These are phyloP conservation scores for Phrynocephalus vlangalii DNA, from an alignment of 2,797 vertebrate genomes.

Conservation along the genomic window DNA sequence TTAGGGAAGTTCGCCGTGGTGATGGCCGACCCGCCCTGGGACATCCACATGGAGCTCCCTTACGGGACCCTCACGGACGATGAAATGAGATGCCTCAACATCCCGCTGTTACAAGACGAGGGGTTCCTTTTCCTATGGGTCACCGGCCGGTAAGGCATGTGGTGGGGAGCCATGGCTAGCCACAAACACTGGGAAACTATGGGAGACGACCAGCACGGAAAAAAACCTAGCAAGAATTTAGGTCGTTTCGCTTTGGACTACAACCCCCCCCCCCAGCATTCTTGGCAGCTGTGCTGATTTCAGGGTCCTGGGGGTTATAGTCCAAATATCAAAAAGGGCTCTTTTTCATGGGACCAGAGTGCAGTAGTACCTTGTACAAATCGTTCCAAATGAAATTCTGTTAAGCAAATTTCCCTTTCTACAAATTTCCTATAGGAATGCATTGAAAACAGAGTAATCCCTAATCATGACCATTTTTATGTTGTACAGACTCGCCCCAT, in stretches of 20 bases:
- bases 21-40: slow-evolving; percentile 97
- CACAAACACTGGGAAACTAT: neutral
- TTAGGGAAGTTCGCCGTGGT: slow-evolving; percentile 96
- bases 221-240: neutral
- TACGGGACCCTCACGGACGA: slow-evolving; percentile 95
- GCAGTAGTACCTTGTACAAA: too few species aligned
- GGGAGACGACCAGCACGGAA: neutral
- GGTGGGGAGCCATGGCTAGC: neutral
- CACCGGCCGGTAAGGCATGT: slow-evolving; percentile 86
- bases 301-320: neutral
- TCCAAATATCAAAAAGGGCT: neutral
- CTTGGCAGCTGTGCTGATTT: neutral
- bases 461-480: too few species aligned
- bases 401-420: too few species aligned
- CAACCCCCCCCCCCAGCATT: neutral
- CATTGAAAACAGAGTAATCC: too few species aligned
- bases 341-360: too few species aligned
- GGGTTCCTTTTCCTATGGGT: slow-evolving; percentile 97
- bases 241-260: neutral
- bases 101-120: slow-evolving; percentile 93
- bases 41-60: slow-evolving; percentile 97
- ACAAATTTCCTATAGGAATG: too few species aligned
- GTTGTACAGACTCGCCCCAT: too few species aligned
- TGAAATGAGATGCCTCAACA: slow-evolving; percentile 95
- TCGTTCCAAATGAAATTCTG: too few species aligned